Base-by-base conservation (phyloP, 2,113 vertebrate genomes). In the Hiodon tergisus region DNA sequence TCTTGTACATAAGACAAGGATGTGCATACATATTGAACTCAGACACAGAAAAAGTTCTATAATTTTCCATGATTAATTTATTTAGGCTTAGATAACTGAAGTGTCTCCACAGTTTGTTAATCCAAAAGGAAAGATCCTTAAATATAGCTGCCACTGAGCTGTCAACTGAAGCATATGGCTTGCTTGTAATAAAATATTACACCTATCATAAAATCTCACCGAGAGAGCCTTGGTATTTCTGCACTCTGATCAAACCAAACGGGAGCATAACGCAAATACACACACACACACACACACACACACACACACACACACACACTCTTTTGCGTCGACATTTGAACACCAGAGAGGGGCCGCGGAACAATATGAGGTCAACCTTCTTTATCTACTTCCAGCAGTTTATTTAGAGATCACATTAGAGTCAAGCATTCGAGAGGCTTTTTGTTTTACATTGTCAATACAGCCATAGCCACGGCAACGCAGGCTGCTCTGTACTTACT, bases 141-240 rank as follows among this genome's bases (percentile, higher is more conserved):
- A 60, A 63, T 62, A 61, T n/a, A 48, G 13, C 70, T 54, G 51
- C 78, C 69, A 78, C 79, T 73, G 76, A 73, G 71, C 53, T 74
- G 76, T 31, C 50, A 7, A 65, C 13, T 57, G 52, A 73, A 74
- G 58, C 52, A 55, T 72, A 75, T 66, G 77, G 68, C 78, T 75
- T 52, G 47, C 70, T 48, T 71, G 70, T 71, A 11, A 71, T 55
- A 60, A 72, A 61, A 83, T 73, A 71, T 16, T 48, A 71, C 61
- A 80, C 68, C 68, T 67, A 66, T 81, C 76, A 78, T 78, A 78
- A 66, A 80, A 78, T 72, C 67, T 79, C 78, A 68, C 70, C 13
- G 72, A 76, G 77, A 78, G 76, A 72, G 78, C 75, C 75, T 76
- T 16, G 48, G 58, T 31, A n/a, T 48, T 46, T 59, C 70, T 4